phyloP scores from a whole-genome alignment of 1,140 invertebrate species.

The Fopius arisanus region DNA sequence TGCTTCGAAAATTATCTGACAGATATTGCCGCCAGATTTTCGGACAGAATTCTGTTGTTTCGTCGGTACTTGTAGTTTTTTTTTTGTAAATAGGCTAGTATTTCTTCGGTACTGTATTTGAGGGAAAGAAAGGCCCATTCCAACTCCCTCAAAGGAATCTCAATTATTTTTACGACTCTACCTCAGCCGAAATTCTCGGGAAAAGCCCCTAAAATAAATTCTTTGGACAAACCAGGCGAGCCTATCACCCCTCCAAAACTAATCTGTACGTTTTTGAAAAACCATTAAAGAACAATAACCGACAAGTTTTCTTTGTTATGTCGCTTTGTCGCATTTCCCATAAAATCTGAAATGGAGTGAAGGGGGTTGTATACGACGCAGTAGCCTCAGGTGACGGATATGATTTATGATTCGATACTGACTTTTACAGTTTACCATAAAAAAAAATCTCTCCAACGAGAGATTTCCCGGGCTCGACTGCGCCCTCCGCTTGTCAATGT shows the following conservation, averaged over 20 bases:
- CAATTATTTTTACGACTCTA: too few relatives aligned
- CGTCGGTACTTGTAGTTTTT: too few relatives aligned
- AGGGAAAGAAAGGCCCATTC: too few relatives aligned
- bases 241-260: not conserved
- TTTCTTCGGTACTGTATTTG: too few relatives aligned
- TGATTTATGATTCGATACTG: not conserved
- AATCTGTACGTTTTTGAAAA: not conserved
- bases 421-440: not conserved
- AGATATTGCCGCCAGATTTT: too few relatives aligned
- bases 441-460: not conserved
- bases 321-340: not conserved
- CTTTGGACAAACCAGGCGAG: not conserved
- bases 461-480: not conserved
- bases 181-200: too few relatives aligned
- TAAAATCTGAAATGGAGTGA: not conserved
- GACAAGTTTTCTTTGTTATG: not conserved
- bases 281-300: not conserved
- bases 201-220: not conserved
- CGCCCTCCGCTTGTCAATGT: not conserved
- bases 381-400: not conserved
- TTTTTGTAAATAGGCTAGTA: too few relatives aligned
- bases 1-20: too few relatives aligned
- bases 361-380: not conserved
- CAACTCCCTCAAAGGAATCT: too few relatives aligned
- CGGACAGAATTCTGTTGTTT: too few relatives aligned